These are phyloP conservation scores for Papilio elwesi DNA, from an alignment of 2,888 invertebrate species.

Conservation along the genomic window DNA sequence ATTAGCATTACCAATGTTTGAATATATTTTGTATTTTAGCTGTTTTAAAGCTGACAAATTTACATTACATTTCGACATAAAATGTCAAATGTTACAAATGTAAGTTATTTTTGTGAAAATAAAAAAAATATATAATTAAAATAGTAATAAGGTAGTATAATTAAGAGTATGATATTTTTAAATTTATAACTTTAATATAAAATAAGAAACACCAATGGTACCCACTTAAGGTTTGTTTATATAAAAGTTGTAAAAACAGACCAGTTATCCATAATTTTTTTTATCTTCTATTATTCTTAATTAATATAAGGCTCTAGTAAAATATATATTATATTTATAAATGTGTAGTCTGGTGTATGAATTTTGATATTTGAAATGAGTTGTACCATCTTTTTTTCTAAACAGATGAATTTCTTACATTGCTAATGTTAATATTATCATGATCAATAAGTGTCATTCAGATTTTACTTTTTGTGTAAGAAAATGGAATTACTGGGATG, in stretches of 20 bases:
- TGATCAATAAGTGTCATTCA: background rate
- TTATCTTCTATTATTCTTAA: too few species aligned
- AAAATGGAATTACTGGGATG: background rate
- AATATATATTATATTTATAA: background rate
- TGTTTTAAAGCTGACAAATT: background rate
- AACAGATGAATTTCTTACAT: background rate
- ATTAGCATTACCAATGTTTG: background rate
- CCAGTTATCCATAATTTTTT: background rate
- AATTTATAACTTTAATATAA: background rate
- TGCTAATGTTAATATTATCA: too few species aligned
- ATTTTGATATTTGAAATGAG: background rate
- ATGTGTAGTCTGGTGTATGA: background rate
- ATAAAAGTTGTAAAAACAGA: background rate
- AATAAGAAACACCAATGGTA: background rate
- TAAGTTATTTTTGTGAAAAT: background rate
- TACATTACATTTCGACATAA: background rate
- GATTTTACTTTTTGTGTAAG: background rate
- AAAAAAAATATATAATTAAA: background rate
- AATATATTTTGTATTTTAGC: background rate
- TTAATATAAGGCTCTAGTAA: background rate
- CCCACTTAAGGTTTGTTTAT: background rate
- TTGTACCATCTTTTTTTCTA: background rate
- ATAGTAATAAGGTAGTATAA: background rate
- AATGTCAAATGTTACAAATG: background rate
- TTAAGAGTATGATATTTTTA: background rate